These are phyloP conservation scores for Bolinopsis microptera DNA, from an alignment of 37 sponge, comb jelly and placozoan genomes.

Conservation along the genomic window DNA sequence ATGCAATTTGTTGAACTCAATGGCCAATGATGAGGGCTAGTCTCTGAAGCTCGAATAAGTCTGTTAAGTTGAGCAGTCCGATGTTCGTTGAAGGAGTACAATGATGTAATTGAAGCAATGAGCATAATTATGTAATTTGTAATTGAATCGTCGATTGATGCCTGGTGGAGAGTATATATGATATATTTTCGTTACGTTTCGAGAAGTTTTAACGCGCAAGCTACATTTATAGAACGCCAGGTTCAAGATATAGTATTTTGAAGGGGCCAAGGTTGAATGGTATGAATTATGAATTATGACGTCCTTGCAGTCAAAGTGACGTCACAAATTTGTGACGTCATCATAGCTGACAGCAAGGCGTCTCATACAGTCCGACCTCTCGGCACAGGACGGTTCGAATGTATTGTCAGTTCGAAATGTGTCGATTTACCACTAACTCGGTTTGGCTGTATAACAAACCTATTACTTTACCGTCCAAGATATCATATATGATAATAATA, in stretches of 20 bases:
- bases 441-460: background rate
- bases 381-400: background rate
- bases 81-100: too few species aligned
- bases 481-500: background rate
- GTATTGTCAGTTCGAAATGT: background rate
- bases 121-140: too few species aligned
- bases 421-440: background rate
- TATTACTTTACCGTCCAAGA: background rate
- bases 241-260: too few species aligned
- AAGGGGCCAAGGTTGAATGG: background rate
- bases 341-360: background rate
- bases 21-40: background rate
- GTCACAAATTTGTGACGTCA: background rate
- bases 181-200: background rate
- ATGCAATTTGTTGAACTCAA: background rate
- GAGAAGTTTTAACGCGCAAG: background rate
- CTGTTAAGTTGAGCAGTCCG: too few species aligned
- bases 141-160: background rate
- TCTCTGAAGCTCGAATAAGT: background rate
- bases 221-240: too few species aligned
- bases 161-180: background rate
- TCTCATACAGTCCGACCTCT: background rate
- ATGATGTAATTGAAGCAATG: too few species aligned
- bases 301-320: background rate
- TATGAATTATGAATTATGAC: background rate